Percentiles rank a stretch among this genome's conserved stretches.
These are phyloP conservation scores for Leuciscus waleckii DNA, from an alignment of 2,797 vertebrate genomes.

Conservation along the genomic window DNA sequence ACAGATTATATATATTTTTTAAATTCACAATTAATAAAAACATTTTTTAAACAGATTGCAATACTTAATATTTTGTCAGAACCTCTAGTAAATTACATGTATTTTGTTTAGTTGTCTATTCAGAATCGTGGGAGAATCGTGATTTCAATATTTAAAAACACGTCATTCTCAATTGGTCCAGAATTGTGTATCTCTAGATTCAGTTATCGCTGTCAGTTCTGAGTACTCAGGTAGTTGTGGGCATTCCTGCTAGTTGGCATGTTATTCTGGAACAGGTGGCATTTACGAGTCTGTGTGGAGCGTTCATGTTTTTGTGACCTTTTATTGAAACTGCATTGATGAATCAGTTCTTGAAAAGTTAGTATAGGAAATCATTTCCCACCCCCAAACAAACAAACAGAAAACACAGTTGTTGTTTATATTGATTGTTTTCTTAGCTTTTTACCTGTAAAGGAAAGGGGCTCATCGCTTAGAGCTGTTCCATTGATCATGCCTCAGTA, in stretches of 20 bases:
- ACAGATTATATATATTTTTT: no score
- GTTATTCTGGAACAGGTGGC: not conserved
- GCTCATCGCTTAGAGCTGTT: conserved; percentile 1
- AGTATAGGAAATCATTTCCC: not conserved
- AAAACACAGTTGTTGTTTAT: not conserved
- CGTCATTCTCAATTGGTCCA: not conserved
- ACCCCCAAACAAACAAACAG: not conserved
- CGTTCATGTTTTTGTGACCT: not conserved
- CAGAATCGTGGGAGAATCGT: no score
- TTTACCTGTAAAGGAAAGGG: not conserved
- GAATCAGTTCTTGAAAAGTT: not conserved
- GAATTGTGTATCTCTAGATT: not conserved
- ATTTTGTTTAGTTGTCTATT: no score
- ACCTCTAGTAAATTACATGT: not conserved
- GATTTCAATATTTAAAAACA: not conserved
- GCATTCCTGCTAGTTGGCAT: not conserved
- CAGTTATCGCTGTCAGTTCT: not conserved
- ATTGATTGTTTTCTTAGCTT: conserved; percentile 19
- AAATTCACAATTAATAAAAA: no score
- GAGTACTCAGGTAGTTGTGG: not conserved
- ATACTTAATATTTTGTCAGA: not conserved
- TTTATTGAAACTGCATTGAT: not conserved
- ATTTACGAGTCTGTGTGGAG: not conserved
- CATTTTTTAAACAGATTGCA: no score
- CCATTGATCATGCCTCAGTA: conserved; percentile 23